Conservation (phyloP, 1,140 invertebrate species). For the Cyrtorhinus lividipennis region DNA sequence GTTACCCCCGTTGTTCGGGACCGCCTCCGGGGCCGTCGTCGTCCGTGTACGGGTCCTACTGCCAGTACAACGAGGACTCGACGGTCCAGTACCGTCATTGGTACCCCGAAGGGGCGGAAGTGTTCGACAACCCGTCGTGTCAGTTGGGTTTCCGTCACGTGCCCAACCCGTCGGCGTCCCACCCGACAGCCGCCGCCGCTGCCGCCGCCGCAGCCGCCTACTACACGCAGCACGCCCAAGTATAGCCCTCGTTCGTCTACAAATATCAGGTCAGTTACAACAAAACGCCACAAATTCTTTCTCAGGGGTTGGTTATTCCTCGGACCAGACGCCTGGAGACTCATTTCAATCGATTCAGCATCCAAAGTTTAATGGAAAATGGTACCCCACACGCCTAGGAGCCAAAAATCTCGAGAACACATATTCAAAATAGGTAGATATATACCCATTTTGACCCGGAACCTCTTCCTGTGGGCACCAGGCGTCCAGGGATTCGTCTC, state of each 20-base stretch:
- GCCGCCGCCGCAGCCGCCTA: neutral
- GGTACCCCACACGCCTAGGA: too few relatives aligned
- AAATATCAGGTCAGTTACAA: conserved; percentile 2
- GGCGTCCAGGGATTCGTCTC: too few relatives aligned
- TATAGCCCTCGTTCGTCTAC: conserved; percentile 2
- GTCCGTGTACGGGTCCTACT: conserved; percentile 17
- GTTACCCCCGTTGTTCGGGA: conserved; percentile 14
- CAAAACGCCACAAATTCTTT: too few relatives aligned
- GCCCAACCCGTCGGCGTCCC: neutral
- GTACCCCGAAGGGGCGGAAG: conserved; percentile 18
- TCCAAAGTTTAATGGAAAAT: too few relatives aligned
- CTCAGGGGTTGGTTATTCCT: too few relatives aligned
- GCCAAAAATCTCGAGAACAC: too few relatives aligned
- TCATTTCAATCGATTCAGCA: too few relatives aligned
- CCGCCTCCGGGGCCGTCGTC: conserved; percentile 16
- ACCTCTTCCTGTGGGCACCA: too few relatives aligned
- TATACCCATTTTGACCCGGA: too few relatives aligned
- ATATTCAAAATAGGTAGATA: too few relatives aligned
- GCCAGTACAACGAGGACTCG: conserved; percentile 21
- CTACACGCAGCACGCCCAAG: conserved; percentile 3
- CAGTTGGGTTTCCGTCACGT: conserved; percentile 22
- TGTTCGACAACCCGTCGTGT: conserved; percentile 21
- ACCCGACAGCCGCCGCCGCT: conserved; percentile 11
- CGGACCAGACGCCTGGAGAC: too few relatives aligned
- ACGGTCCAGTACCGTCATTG: conserved; percentile 9